Conservation (phyloP, 2,797 vertebrate species). For the Pseudotriccus pelzelni region DNA sequence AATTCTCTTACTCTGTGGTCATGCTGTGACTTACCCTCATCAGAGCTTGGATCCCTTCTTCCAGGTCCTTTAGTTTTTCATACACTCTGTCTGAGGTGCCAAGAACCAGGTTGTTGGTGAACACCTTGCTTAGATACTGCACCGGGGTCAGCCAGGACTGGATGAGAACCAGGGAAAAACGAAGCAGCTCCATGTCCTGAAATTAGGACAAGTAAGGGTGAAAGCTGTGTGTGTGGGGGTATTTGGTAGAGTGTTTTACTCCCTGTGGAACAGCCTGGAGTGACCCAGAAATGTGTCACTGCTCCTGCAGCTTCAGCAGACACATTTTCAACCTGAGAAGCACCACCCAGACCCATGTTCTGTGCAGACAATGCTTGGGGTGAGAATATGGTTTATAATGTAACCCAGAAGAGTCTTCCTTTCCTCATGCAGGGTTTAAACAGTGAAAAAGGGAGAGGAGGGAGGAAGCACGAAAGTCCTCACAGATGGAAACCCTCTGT, state of each 20-base stretch:
- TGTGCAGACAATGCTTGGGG: not conserved
- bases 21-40: constrained; percentile 76
- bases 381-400: not conserved
- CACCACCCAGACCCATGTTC: not conserved
- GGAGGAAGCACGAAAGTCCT: not conserved
- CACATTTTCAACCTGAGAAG: not conserved
- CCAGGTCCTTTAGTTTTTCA: constrained; percentile 84
- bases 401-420: too few relatives aligned
- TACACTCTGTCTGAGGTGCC: constrained; percentile 81
- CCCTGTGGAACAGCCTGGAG: not conserved
- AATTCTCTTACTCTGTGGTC: not conserved
- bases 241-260: not conserved
- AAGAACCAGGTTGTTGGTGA: constrained; percentile 79
- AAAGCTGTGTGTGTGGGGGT: not conserved
- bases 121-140: constrained; percentile 76
- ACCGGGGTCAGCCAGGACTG: constrained; percentile 83
- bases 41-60: constrained; percentile 82
- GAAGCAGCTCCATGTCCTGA: constrained; percentile 81
- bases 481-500: not conserved
- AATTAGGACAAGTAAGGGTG: not conserved
- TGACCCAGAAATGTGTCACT: not conserved
- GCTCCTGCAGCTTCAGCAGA: not conserved
- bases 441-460: not conserved
- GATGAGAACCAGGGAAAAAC: constrained; percentile 79
- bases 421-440: not conserved